Percentiles rank a stretch among this genome's conserved stretches.
Evolutionary conservation across 2,888 invertebrate genomes (phyloP).

Genomic region (Pomacea canaliculata): DNA sequence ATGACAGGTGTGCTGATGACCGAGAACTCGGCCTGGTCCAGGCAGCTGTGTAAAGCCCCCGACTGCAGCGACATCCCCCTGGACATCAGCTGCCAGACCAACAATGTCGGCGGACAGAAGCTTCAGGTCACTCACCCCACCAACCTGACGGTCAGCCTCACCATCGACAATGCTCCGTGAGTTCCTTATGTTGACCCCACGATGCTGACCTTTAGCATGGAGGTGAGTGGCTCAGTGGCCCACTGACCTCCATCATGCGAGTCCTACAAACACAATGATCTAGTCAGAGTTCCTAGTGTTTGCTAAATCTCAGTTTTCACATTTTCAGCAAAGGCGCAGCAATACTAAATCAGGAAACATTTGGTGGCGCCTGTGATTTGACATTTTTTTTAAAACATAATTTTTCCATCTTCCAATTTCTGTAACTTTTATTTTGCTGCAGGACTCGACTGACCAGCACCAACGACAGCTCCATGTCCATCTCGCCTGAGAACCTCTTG

Average conservation of each 20-base stretch:
- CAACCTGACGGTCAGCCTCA: background rate
- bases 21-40: conserved; percentile 26
- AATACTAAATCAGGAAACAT: no score
- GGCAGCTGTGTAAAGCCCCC: conserved; percentile 32
- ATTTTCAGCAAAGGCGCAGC: background rate
- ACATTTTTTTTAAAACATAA: no score
- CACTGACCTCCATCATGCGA: no score
- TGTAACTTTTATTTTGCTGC: background rate
- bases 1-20: conserved; percentile 1
- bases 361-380: no score
- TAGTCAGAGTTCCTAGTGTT: no score
- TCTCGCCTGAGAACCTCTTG: conserved; percentile 19
- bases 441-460: conserved; percentile 9
- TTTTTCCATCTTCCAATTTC: no score
- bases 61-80: conserved; percentile 44
- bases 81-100: conserved; percentile 31
- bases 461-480: conserved; percentile 3
- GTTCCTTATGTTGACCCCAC: background rate
- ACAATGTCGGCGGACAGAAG: conserved; percentile 4
- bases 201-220: background rate
- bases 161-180: conserved; percentile 23
- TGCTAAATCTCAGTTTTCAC: background rate
- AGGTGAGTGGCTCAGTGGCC: no score
- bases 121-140: conserved; percentile 13
- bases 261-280: no score